These are phyloP conservation scores for Platygyra sinensis DNA, from an alignment of 64 coral and sea anemone genomes.

Conservation along the genomic window DNA sequence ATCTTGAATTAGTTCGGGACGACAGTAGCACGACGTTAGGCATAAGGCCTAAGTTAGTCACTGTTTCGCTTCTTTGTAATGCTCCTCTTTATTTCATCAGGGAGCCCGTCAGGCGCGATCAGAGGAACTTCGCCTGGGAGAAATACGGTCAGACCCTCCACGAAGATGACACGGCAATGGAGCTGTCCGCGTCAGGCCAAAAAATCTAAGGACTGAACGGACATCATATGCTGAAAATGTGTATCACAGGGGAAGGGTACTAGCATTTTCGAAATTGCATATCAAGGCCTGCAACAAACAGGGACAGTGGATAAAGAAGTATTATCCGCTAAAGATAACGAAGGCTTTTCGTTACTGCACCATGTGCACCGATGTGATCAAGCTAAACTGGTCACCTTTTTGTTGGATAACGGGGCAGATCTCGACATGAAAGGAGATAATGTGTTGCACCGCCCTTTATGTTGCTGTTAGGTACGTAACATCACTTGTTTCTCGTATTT, in stretches of 20 bases:
- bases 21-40: slow-evolving; percentile 38
- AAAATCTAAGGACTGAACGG: neutral
- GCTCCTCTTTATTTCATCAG: neutral
- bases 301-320: neutral
- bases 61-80: neutral
- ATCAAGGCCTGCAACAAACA: neutral
- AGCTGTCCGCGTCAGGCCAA: neutral
- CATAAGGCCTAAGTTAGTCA: neutral
- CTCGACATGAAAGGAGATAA: slow-evolving; percentile 4
- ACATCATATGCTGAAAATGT: neutral
- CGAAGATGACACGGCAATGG: neutral
- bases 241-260: slow-evolving; percentile 26
- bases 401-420: neutral
- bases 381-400: neutral
- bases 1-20: neutral
- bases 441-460: slow-evolving; percentile 24
- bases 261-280: slow-evolving; percentile 2
- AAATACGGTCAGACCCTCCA: neutral
- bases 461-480: slow-evolving; percentile 21
- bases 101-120: neutral
- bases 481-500: no score
- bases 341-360: slow-evolving; percentile 15
- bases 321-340: neutral
- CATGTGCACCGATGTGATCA: slow-evolving; percentile 28
- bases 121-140: neutral